Evolutionary conservation across 2,113 vertebrate species (phyloP).

Genomic region (Puffinus mauretanicus): DNA sequence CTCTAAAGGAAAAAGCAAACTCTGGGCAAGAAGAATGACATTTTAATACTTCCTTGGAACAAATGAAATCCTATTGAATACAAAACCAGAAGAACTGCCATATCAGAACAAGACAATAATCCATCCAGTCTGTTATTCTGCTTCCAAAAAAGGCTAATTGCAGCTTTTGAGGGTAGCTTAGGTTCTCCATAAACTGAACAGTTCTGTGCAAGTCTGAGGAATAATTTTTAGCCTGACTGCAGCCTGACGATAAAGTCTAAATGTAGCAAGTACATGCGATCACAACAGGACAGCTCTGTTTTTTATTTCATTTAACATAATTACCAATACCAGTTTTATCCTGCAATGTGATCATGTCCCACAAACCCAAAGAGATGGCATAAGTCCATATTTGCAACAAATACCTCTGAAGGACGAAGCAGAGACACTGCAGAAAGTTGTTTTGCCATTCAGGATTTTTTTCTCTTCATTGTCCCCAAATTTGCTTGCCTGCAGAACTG

Average conservation of each 20-base stretch:
- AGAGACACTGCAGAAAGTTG: not conserved
- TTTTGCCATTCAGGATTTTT: not conserved
- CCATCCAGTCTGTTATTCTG: not conserved
- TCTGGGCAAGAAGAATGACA: not conserved
- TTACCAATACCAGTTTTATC: not conserved
- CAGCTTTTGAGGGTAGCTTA: not conserved
- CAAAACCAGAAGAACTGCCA: not conserved
- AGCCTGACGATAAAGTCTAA: not conserved
- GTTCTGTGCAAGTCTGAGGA: not conserved
- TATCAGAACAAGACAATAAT: not conserved
- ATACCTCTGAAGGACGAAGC: not conserved
- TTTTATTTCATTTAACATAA: not conserved
- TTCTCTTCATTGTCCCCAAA: not conserved
- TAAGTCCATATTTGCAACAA: not conserved
- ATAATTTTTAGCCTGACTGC: not conserved
- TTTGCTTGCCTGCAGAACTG: not conserved
- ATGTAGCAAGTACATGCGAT: not conserved
- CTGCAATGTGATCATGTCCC: not conserved
- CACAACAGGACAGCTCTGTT: not conserved
- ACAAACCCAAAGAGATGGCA: not conserved
- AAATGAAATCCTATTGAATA: not conserved
- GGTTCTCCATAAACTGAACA: not conserved
- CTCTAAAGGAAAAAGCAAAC: conserved; percentile 11
- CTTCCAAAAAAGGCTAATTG: conserved; percentile 49
- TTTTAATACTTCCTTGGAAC: conserved; percentile 12